phyloP scores from a whole-genome alignment of 2,113 vertebrate species.

The Mesocricetus auratus region DNA sequence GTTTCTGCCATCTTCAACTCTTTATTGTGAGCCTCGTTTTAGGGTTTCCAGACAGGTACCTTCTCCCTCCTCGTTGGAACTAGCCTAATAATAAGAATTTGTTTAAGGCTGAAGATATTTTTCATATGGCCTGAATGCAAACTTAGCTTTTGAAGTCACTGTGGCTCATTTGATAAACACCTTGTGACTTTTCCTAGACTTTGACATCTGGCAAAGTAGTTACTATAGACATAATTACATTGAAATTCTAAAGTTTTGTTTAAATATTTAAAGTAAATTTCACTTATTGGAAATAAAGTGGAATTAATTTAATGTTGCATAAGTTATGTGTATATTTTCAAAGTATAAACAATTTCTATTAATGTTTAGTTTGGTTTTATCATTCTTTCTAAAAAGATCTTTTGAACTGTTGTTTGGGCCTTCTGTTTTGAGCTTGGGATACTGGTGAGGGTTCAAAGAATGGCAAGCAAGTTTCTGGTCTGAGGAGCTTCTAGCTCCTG shows the following conservation, averaged over 20 bases:
- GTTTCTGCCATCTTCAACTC: background rate
- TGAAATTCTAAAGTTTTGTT: background rate
- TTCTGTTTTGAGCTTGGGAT: background rate
- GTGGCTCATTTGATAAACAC: background rate
- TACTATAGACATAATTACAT: background rate
- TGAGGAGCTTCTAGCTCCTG: background rate
- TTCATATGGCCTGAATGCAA: background rate
- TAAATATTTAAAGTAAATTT: conserved; percentile 53
- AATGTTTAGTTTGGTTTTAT: background rate
- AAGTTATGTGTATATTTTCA: background rate
- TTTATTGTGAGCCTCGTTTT: background rate
- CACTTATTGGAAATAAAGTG: conserved; percentile 6
- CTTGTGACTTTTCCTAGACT: background rate
- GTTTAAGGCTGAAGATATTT: background rate
- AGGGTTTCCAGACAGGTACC: background rate
- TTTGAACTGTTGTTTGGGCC: background rate
- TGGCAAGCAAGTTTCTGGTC: background rate
- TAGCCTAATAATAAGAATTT: background rate
- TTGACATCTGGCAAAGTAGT: background rate
- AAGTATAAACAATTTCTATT: background rate
- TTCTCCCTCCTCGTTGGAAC: background rate
- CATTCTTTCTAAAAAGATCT: background rate
- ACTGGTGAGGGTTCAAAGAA: background rate
- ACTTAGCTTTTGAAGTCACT: background rate
- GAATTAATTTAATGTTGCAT: background rate